phyloP scores from a whole-genome alignment of 2,113 vertebrate genomes.

The Phalacrocorax brasilianus region DNA sequence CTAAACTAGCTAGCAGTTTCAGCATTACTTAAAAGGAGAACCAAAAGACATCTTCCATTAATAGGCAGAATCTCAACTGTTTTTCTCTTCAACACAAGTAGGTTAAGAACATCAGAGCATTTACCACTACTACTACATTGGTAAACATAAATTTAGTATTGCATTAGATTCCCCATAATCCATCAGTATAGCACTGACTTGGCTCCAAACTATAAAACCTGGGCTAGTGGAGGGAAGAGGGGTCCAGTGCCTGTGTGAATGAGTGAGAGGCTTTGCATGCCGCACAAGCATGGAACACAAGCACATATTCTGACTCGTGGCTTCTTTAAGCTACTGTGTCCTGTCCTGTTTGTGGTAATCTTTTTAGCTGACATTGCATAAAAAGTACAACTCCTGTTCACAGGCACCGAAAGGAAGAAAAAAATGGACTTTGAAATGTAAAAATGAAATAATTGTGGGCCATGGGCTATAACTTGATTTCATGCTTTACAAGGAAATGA shows the following conservation, averaged over 20 bases:
- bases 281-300: not conserved
- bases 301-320: not conserved
- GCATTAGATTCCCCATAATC: not conserved
- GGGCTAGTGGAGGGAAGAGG: not conserved
- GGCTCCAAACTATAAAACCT: not conserved
- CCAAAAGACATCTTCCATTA: not conserved
- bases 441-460: slow-evolving; percentile 75
- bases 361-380: slow-evolving; percentile 67
- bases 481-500: slow-evolving; percentile 80
- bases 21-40: not conserved
- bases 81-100: not conserved
- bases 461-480: slow-evolving; percentile 79
- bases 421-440: slow-evolving; percentile 76
- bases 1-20: not conserved
- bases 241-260: not conserved
- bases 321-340: slow-evolving; percentile 58
- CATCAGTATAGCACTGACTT: not conserved
- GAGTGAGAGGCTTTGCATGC: not conserved
- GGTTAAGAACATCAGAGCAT: not conserved
- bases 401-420: slow-evolving; percentile 61
- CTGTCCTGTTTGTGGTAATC: slow-evolving; percentile 45
- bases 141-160: not conserved
- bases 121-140: not conserved
- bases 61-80: not conserved
- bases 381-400: slow-evolving; percentile 65